Percentiles rank a stretch among this genome's conserved stretches.
Conservation (phyloP, 1,140 invertebrate genomes). For the Cephus cinctus region DNA sequence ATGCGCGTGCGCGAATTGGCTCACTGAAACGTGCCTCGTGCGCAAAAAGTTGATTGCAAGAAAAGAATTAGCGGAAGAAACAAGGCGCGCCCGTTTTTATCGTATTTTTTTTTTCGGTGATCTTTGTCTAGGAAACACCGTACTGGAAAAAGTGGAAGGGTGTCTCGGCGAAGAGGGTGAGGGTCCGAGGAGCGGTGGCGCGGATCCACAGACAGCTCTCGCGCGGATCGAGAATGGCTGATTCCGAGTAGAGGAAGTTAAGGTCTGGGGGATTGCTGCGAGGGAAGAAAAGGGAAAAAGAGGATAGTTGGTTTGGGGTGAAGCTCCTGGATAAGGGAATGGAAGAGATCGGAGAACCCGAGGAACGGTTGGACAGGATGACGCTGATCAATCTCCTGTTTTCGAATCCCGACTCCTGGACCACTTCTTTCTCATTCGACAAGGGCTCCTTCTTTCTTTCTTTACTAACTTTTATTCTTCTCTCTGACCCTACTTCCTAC, state of each 20-base stretch:
- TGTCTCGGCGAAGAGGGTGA: conserved; percentile 10
- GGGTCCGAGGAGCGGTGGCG: conserved; percentile 28
- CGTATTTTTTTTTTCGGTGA: conserved; percentile 21
- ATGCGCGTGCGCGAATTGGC: no score
- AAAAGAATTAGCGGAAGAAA: conserved; percentile 33
- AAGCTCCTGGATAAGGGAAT: not conserved
- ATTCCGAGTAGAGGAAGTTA: conserved; percentile 29
- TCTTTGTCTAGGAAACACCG: conserved; percentile 24
- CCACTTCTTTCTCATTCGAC: not conserved
- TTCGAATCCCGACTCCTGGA: not conserved
- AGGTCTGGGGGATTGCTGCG: conserved; percentile 11
- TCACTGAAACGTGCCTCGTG: no score
- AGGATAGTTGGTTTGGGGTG: not conserved
- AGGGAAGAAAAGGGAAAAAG: not conserved
- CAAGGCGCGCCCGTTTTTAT: conserved; percentile 11
- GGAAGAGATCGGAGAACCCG: conserved; percentile 1
- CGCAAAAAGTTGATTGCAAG: conserved; percentile 31
- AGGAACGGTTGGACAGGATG: conserved; percentile 15
- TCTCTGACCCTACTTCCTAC: no score
- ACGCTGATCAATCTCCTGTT: conserved; percentile 22
- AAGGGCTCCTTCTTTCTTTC: conserved; percentile 1
- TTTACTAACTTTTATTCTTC: not conserved
- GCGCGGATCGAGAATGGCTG: conserved; percentile 35
- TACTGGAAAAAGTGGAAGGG: conserved; percentile 8
- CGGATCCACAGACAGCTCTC: conserved; percentile 37